Evolutionary conservation across 2,888 invertebrate species (phyloP), one percentile per base, ranked within the genome.

Genomic region (Drosophila rellima): DNA sequence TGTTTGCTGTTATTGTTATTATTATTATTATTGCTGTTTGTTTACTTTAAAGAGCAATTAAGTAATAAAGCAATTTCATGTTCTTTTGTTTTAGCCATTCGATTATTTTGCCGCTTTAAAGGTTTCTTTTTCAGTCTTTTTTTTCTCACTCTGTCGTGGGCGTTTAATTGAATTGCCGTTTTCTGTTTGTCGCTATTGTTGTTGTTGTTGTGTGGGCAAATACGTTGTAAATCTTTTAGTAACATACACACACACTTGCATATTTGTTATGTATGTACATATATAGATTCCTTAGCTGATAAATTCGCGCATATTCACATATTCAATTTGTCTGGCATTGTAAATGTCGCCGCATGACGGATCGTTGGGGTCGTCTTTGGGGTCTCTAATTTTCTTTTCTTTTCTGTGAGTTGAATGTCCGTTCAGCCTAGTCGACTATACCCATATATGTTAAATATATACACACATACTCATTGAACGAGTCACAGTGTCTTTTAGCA

Each of bases 51-150:
- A 90, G 89, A 86, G 85, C 90, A 86, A 86, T 86, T 86, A 86
- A 86, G 89, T 86, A 90, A 90, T 86, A 86, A 86, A 86, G 85
- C 90, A 89, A 88, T 90, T 85, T 89, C 83, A 87, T 84, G 83
- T 84, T 84, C 88, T 85, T 84, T 84, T 84, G 83, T 84, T 73
- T 73, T 89, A 87, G 71, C 55, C 66, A 70, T 50, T 87, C 88
- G 89, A 89, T 80, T 83, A 82, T 77, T 73, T 72, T 68, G 66
- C 67, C 45, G 65, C 62, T 79, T 82, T 76, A 75, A 79, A 82
- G 72, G 80, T 80, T 79, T 82, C 69, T 63, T 23, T 48, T 40
- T n/a, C n/a, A n/a, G n/a, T n/a, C n/a, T n/a, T 79, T 72, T 81
- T 67, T 62, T 7, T 26, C 7, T 26, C 26, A 7, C 26, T 18